These are phyloP conservation scores for Notospermus geniculatus DNA, from an alignment of 1,140 invertebrate genomes.

Conservation along the genomic window DNA sequence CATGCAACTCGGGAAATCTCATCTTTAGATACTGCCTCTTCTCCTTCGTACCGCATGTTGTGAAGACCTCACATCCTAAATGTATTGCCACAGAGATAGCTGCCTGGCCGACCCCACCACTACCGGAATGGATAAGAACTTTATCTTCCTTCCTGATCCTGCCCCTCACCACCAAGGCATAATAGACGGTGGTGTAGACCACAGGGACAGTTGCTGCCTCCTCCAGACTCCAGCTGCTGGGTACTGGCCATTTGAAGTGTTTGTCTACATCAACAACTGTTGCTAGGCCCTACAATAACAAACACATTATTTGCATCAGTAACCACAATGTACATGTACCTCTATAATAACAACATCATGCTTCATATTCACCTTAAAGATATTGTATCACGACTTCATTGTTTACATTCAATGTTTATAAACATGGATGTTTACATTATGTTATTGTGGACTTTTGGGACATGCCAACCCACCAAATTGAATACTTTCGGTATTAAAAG, in stretches of 20 bases:
- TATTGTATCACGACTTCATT: too few relatives aligned
- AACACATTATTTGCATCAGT: too few relatives aligned
- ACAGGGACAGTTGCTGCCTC: constrained; percentile 92
- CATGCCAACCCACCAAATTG: too few relatives aligned
- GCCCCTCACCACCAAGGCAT: constrained; percentile 83
- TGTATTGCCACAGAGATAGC: constrained; percentile 88
- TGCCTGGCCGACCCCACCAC: constrained; percentile 93
- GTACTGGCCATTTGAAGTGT: constrained; percentile 87
- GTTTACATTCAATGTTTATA: too few relatives aligned
- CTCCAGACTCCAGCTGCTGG: constrained; percentile 82
- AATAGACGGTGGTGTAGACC: constrained; percentile 92
- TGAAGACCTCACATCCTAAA: constrained; percentile 70
- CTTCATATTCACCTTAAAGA: too few relatives aligned
- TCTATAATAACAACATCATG: too few relatives aligned
- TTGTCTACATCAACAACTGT: constrained; percentile 81
- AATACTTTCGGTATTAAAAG: too few relatives aligned
- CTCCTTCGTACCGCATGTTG: constrained; percentile 63
- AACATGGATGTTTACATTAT: too few relatives aligned
- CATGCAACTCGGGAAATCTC: constrained; percentile 78
- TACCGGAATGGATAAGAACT: constrained; percentile 90
- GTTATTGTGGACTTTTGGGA: too few relatives aligned
- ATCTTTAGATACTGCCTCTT: constrained; percentile 88
- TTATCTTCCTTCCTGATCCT: constrained; percentile 76
- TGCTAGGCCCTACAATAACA: constrained; percentile 67
- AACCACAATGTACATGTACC: too few relatives aligned